Evolutionary conservation across 2,113 vertebrate species (phyloP).

Genomic region (Collichthys lucidus): DNA sequence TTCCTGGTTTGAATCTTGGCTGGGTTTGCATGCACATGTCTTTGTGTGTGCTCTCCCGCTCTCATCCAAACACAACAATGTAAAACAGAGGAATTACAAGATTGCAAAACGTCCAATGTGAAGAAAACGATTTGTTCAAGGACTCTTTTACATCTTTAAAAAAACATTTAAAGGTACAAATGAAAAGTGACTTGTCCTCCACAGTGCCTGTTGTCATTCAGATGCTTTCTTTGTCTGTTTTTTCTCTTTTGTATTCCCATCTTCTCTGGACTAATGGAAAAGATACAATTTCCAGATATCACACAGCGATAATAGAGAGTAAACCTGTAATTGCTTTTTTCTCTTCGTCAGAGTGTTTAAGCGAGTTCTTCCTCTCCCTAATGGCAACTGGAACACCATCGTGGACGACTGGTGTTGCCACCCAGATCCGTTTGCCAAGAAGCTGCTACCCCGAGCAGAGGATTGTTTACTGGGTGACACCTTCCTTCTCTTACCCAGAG

Average conservation of each 20-base stretch:
- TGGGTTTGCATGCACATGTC: too few relatives aligned
- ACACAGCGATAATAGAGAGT: neutral
- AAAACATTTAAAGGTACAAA: neutral
- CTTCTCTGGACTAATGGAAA: neutral
- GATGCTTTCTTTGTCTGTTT: neutral
- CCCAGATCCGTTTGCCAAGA: slow-evolving; percentile 91
- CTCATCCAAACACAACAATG: neutral
- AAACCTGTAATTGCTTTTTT: slow-evolving; percentile 1
- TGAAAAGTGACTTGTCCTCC: neutral
- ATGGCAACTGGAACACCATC: slow-evolving; percentile 92
- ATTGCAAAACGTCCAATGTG: neutral
- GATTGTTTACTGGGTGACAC: slow-evolving; percentile 94
- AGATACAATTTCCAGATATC: neutral
- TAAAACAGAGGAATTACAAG: neutral
- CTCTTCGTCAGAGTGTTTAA: slow-evolving; percentile 86
- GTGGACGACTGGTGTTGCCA: slow-evolving; percentile 99
- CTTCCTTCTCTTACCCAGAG: slow-evolving; percentile 87
- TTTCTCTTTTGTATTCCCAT: neutral
- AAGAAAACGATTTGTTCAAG: neutral
- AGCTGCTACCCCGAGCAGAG: slow-evolving; percentile 86
- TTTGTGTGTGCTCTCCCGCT: too few relatives aligned
- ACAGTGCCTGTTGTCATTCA: neutral
- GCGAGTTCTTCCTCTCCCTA: slow-evolving; percentile 92
- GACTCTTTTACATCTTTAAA: too few relatives aligned
- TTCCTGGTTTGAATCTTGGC: too few relatives aligned